Conservation (phyloP, 37 sponge, comb jelly and placozoan genomes). For the Ianthella basta region DNA sequence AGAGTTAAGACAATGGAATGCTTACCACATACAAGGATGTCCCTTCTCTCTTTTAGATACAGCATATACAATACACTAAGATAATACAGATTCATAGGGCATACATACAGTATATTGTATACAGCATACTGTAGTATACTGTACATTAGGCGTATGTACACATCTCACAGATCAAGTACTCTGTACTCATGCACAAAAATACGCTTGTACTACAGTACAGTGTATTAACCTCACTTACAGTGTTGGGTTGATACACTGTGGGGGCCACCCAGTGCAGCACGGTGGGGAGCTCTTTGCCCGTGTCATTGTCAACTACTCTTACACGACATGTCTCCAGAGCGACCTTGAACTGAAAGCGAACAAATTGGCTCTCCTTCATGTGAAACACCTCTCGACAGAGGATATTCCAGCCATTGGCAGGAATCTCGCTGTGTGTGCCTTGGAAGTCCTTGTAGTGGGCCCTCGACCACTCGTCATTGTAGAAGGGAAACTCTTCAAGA, state of each 20-base stretch:
- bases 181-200: too few species aligned
- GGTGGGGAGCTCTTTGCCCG: slow-evolving; percentile 67
- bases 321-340: slow-evolving; percentile 51
- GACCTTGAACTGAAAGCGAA: slow-evolving; percentile 32
- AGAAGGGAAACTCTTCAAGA: slow-evolving; percentile 65
- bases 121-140: too few species aligned
- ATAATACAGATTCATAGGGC: too few species aligned
- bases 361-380: slow-evolving; percentile 39
- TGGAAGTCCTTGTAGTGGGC: slow-evolving; percentile 51
- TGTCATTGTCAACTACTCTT: slow-evolving; percentile 89
- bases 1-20: too few species aligned
- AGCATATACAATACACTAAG: too few species aligned
- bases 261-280: slow-evolving; percentile 68
- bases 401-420: slow-evolving; percentile 74
- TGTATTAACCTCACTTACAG: neutral
- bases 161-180: too few species aligned
- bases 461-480: slow-evolving; percentile 47
- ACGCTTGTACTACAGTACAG: too few species aligned
- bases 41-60: too few species aligned
- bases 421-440: slow-evolving; percentile 49
- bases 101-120: too few species aligned
- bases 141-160: too few species aligned
- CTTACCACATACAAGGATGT: too few species aligned
- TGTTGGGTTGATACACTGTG: slow-evolving; percentile 62
- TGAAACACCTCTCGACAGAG: slow-evolving; percentile 65